These are phyloP conservation scores for Festucalex cinctus DNA, from an alignment of 2,113 vertebrate genomes.

Conservation along the genomic window DNA sequence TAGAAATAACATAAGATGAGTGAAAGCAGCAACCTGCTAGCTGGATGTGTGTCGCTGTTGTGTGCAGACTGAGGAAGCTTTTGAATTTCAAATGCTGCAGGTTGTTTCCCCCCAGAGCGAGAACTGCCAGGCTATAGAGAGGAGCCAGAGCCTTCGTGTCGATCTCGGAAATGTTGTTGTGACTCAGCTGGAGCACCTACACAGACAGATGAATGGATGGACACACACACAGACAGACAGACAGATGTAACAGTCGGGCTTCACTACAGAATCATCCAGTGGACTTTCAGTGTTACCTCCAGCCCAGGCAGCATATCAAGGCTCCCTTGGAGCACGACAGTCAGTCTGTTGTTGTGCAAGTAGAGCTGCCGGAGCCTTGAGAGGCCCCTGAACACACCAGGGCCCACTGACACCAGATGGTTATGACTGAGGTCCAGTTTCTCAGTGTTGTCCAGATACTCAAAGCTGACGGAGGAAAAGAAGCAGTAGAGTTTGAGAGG, in stretches of 20 bases:
- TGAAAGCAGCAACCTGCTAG: slow-evolving; percentile 43
- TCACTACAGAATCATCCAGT: neutral
- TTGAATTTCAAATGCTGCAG: slow-evolving; percentile 73
- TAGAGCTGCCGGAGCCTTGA: slow-evolving; percentile 71
- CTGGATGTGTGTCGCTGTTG: slow-evolving; percentile 67
- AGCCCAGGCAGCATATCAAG: slow-evolving; percentile 70
- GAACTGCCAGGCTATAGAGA: slow-evolving; percentile 59
- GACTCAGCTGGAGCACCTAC: slow-evolving; percentile 63
- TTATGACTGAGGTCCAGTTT: slow-evolving; percentile 60
- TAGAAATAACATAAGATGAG: neutral
- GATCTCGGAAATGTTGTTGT: slow-evolving; percentile 71
- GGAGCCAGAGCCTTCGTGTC: slow-evolving; percentile 64
- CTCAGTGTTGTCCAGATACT: slow-evolving; percentile 66
- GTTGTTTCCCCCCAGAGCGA: slow-evolving; percentile 63
- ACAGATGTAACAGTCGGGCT: neutral
- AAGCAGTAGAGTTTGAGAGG: neutral
- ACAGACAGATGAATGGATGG: slow-evolving; percentile 4
- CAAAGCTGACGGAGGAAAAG: slow-evolving; percentile 40
- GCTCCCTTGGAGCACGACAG: slow-evolving; percentile 51
- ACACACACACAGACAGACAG: neutral
- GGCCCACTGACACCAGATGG: slow-evolving; percentile 35
- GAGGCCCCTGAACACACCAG: slow-evolving; percentile 65
- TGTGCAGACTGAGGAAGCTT: slow-evolving; percentile 66
- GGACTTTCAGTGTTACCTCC: slow-evolving; percentile 47
- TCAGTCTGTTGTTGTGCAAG: slow-evolving; percentile 61